Conservation (phyloP, 2,888 invertebrate species). For the Lordiphosa andalusiaca region DNA sequence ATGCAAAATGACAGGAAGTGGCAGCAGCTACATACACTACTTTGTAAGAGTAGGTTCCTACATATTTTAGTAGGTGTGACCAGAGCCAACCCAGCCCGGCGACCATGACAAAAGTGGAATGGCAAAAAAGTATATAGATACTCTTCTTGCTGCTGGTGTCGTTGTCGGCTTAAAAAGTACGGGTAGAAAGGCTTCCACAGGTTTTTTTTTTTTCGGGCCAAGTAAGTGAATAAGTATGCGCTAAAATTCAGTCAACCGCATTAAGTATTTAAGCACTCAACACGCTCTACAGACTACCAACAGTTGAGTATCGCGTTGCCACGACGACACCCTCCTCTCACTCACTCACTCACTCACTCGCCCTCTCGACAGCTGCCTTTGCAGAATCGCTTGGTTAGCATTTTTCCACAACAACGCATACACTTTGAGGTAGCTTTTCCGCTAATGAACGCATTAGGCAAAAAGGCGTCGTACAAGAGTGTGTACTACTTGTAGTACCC, state of each 20-base stretch:
- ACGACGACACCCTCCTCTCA: constrained; percentile 2
- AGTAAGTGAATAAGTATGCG: constrained; percentile 65
- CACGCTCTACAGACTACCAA: constrained; percentile 50
- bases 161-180: constrained; percentile 43
- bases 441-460: constrained; percentile 74
- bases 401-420: constrained; percentile 68
- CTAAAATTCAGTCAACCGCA: constrained; percentile 73
- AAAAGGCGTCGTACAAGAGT: constrained; percentile 34
- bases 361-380: constrained; percentile 4
- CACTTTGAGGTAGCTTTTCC: constrained; percentile 74
- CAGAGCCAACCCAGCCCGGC: constrained; percentile 11
- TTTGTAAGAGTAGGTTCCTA: constrained; percentile 37
- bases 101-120: constrained; percentile 55
- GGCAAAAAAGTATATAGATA: constrained; percentile 19
- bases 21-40: constrained; percentile 24
- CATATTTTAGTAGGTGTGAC: constrained; percentile 26
- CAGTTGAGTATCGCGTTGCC: constrained; percentile 29
- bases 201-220: constrained; percentile 50
- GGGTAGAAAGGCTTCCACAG: constrained; percentile 11
- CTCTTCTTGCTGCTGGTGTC: constrained; percentile 21
- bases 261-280: constrained; percentile 73
- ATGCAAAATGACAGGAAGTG: constrained; percentile 37
- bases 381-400: constrained; percentile 60
- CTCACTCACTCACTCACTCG: not conserved
- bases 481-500: constrained; percentile 2